Base-by-base conservation (phyloP, 2,888 invertebrate species). In the Phaedon cochleariae region DNA sequence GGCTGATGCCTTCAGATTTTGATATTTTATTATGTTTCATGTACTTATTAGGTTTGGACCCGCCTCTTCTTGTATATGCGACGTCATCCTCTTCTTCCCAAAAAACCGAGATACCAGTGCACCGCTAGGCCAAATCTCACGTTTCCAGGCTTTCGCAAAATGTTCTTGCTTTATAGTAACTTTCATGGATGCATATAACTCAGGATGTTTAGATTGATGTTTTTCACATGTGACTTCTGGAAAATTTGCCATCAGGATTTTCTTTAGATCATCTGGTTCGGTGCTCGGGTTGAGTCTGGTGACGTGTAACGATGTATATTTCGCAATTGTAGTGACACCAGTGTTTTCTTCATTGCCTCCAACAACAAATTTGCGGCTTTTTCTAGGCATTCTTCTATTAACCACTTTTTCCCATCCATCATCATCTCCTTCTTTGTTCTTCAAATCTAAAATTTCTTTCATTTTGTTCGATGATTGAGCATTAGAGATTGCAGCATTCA, bases 131-230 rank as follows among this genome's bases (percentile, higher is more conserved):
- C 45, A 60, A 17, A 60, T 31, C 22, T 60, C 29, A 15, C 59
- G 17, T 37, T 49, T 53, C 48, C 54, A 61, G 10, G 45, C 61
- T 29, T 54, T 45, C 0, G 18, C n/a, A 22, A 61, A 46, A 18
- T 54, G 45, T n/a, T 61, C 1, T 45, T 54, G 61, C 17, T 54
- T 54, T 31, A 61, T 53, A 4, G 51, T 48, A 18, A 61, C 46
- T 54, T 48, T 61, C 54, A n/a, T n/a, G n/a, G n/a, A n/a, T n/a
- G n/a, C n/a, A n/a, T n/a, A n/a, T n/a, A n/a, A n/a, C n/a, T n/a
- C n/a, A n/a, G n/a, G n/a, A n/a, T n/a, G n/a, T n/a, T n/a, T n/a
- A n/a, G n/a, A n/a, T n/a, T n/a, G n/a, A n/a, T n/a, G n/a, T n/a
- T n/a, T n/a, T n/a, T n/a, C n/a, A n/a, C n/a, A n/a, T n/a, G n/a